These are phyloP conservation scores for Lepidurus apus DNA, from an alignment of 1,140 invertebrate genomes.

Conservation along the genomic window DNA sequence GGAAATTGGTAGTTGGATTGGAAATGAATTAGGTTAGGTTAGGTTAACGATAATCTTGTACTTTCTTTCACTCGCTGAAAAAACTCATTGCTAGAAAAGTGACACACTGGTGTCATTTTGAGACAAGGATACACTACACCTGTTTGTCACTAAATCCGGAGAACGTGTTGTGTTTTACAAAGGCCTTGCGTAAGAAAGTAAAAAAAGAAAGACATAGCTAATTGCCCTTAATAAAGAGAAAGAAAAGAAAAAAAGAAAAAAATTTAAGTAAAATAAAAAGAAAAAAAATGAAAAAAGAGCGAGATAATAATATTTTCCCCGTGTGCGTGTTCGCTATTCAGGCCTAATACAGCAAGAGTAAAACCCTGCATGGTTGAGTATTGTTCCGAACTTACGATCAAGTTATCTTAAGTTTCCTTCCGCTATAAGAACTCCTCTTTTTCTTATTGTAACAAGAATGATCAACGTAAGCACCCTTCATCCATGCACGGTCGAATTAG, in stretches of 20 bases:
- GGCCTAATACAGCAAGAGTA: conserved; percentile 5
- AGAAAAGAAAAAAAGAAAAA: background rate
- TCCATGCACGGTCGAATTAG: background rate
- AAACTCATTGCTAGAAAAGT: too few relatives aligned
- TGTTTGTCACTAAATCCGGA: too few relatives aligned
- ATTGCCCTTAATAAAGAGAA: background rate
- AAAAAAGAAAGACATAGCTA: too few relatives aligned
- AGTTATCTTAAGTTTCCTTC: background rate
- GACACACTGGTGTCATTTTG: too few relatives aligned
- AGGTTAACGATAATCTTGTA: too few relatives aligned
- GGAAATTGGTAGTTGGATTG: too few relatives aligned
- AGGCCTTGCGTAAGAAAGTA: too few relatives aligned
- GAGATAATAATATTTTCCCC: background rate
- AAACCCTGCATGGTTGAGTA: background rate
- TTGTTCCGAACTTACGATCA: background rate
- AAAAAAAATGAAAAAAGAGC: too few relatives aligned
- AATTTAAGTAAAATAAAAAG: background rate
- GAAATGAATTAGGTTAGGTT: too few relatives aligned
- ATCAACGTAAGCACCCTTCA: background rate
- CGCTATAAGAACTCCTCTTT: background rate
- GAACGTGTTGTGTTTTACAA: too few relatives aligned
- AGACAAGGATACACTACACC: too few relatives aligned
- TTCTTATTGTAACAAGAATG: background rate
- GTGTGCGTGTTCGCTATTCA: background rate
- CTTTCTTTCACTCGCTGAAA: too few relatives aligned